A percentile compares a stretch with the other conserved stretches of the same genome.
These are phyloP conservation scores for Paelopatides confundens DNA, from an alignment of 53 echinoderm and acorn worm genomes.

Conservation along the genomic window DNA sequence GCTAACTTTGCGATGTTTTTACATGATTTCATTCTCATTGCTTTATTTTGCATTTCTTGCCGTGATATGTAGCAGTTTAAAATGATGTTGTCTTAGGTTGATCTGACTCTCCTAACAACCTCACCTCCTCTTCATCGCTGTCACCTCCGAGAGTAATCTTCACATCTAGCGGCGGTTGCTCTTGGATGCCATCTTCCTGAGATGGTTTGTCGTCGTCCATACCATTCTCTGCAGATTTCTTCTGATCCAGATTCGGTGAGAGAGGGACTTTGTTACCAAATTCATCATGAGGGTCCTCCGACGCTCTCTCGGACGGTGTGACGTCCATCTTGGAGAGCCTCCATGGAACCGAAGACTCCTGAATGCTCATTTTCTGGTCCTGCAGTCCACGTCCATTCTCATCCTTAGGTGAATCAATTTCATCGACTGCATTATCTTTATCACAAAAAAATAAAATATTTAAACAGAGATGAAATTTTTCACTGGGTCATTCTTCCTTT, in stretches of 20 bases:
- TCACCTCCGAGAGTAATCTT: constrained; percentile 12
- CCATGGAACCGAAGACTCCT: constrained; percentile 34
- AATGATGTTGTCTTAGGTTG: not conserved
- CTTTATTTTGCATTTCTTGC: too few species aligned
- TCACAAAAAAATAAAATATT: not conserved
- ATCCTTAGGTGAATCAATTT: not conserved
- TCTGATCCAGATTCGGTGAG: not conserved
- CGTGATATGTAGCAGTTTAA: not conserved
- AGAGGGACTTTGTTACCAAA: constrained; percentile 13
- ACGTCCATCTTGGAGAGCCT: constrained; percentile 10
- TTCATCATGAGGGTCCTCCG: constrained; percentile 33
- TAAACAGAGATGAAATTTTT: not conserved
- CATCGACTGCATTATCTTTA: not conserved
- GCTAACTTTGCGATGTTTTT: too few species aligned
- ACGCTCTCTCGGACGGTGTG: constrained; percentile 6
- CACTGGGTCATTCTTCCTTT: too few species aligned
- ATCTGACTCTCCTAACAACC: not conserved
- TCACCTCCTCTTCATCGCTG: constrained; percentile 7
- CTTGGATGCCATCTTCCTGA: not conserved
- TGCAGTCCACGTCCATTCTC: not conserved
- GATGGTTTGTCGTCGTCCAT: not conserved
- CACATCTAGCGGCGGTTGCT: not conserved
- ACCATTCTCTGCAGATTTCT: too few species aligned
- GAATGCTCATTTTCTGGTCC: constrained; percentile 21
- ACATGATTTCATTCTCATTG: too few species aligned